phyloP scores from a whole-genome alignment of 1,140 invertebrate genomes.

The Matsumurasca onukii region DNA sequence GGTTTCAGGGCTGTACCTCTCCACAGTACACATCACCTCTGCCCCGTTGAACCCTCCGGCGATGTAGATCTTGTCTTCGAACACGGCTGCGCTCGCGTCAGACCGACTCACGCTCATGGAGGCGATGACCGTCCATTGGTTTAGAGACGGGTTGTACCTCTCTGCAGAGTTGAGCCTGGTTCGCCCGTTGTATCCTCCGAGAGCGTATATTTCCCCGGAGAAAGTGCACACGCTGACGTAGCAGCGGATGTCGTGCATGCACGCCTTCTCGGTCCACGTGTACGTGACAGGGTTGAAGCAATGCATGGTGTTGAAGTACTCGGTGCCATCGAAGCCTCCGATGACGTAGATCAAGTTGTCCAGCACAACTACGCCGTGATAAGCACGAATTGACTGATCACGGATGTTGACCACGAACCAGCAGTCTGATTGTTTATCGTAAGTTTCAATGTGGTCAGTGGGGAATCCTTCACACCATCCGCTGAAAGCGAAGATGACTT shows the following conservation, averaged over 20 bases:
- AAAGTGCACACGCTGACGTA: constrained; percentile 74
- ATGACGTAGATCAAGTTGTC: constrained; percentile 72
- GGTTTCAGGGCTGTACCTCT: constrained; percentile 62
- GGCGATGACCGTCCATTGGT: constrained; percentile 81
- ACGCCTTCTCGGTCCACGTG: constrained; percentile 65
- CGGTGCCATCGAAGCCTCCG: constrained; percentile 72
- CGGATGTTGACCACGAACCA: constrained; percentile 63
- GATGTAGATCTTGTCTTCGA: constrained; percentile 62
- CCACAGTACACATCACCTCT: constrained; percentile 62
- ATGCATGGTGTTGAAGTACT: constrained; percentile 68
- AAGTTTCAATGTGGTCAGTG: constrained; percentile 76
- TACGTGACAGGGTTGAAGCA: constrained; percentile 64
- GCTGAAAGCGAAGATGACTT: constrained; percentile 66
- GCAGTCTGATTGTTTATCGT: constrained; percentile 64
- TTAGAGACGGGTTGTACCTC: constrained; percentile 65
- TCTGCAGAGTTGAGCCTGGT: constrained; percentile 73
- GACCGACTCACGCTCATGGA: constrained; percentile 79
- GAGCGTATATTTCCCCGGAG: constrained; percentile 75
- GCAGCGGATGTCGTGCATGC: constrained; percentile 72
- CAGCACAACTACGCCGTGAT: constrained; percentile 70
- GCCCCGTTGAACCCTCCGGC: constrained; percentile 76
- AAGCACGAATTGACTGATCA: constrained; percentile 65
- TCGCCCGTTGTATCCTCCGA: constrained; percentile 86
- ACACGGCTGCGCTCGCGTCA: constrained; percentile 68
- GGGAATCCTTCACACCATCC: constrained; percentile 80